Evolutionary conservation across 1,140 invertebrate genomes (phyloP), one percentile per base, ranked within the genome.

Genomic region (Drosophila bipectinata): DNA sequence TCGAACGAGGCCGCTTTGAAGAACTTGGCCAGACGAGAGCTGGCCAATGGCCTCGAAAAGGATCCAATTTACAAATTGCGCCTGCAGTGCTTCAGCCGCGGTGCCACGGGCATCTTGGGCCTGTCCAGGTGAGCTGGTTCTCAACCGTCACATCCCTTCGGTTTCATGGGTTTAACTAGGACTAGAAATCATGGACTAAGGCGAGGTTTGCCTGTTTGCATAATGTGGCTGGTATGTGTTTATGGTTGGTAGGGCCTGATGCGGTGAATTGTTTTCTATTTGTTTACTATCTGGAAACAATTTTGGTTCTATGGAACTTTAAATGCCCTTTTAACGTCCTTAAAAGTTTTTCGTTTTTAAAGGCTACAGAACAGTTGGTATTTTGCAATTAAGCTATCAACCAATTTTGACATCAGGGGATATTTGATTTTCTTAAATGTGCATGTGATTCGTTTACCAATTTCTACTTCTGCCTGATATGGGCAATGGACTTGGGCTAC

Each of bases 11-110:
- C 94, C 39, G 96, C 96, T 88, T 94, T 98, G 93, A 96, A 96
- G 76, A 94, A 95, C 75, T 95, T 95, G 92, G 94, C 95, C 39
- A 95, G 92, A 51, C 93, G 95, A 68, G 94, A 94, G 12, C 90
- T 93, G 51, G 91, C 93, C 56, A 72, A 93, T 61, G 93, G 94
- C 7, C 83, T 84, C 26, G 92, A 94, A 6, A 95, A 94, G 47
- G 97, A 98, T 92, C 95, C 96, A 8, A 92, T 98, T 47, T 96
- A 99, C 92, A 96, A 96, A 90, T 92, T 99, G 63, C 94, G 98
- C 32, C 92, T 97, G 41, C 92, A 97, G 44, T 98, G 98, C 92
- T 92, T 99, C 26, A 93, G 95, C 1, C 93, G 97, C 74, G 98
- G 98, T 39, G 95, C 97, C 12, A 94, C 94, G 47, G 98, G 98